Evolutionary conservation across 2,888 invertebrate genomes (phyloP).

Genomic region (Prosopocoilus inquinatus): DNA sequence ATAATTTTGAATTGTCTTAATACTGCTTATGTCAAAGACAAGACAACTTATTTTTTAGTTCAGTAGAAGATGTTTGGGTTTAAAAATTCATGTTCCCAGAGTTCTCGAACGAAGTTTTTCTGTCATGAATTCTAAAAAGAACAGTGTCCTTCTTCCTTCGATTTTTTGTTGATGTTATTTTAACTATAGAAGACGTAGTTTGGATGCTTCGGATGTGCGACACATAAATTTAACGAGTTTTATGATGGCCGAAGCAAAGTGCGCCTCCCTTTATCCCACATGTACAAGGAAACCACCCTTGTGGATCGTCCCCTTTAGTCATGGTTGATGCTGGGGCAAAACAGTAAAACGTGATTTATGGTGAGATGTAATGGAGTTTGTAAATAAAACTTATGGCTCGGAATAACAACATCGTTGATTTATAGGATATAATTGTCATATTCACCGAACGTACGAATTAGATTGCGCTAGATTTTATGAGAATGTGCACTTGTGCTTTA

Average conservation of each 20-base stretch:
- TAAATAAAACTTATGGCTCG: conserved; percentile 21
- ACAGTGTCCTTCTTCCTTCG: no score
- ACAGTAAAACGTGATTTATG: conserved; percentile 18
- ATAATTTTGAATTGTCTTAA: no score
- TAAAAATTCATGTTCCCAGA: no score
- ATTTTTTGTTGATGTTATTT: no score
- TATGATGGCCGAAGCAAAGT: conserved; percentile 5
- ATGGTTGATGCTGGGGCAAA: conserved; percentile 8
- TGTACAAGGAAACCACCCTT: conserved; percentile 5
- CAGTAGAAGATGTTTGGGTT: no score
- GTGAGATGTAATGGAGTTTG: conserved; percentile 20
- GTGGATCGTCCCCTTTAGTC: conserved; percentile 10
- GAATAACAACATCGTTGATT: conserved; percentile 24
- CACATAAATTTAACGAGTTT: conserved; percentile 5
- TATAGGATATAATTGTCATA: conserved; percentile 10
- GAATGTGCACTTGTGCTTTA: conserved; percentile 5
- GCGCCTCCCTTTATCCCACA: conserved; percentile 7
- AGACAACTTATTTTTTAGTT: no score
- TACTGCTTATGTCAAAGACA: no score
- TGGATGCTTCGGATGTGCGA: conserved; percentile 12
- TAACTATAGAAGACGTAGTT: no score
- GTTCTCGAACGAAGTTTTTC: no score
- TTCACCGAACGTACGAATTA: conserved; percentile 4
- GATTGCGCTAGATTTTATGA: conserved; percentile 9
- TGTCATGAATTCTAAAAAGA: no score